Conservation (phyloP, 2,113 vertebrate species). For the Eclectus roratus region DNA sequence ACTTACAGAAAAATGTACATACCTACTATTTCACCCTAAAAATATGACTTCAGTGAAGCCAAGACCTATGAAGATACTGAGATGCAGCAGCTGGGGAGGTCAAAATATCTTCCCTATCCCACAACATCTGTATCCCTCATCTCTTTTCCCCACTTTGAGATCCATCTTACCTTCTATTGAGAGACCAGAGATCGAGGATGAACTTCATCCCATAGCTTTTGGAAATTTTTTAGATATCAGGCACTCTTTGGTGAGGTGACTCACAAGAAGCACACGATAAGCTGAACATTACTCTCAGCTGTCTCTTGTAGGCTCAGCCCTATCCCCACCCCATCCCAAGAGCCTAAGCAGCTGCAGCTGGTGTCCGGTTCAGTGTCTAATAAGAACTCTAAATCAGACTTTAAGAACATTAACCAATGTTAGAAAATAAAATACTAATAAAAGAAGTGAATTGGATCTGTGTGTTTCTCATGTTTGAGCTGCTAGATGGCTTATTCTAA, state of each 20-base stretch:
- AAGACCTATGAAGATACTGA: not conserved
- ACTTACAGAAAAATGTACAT: not conserved
- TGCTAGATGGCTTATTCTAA: not conserved
- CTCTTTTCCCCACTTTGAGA: not conserved
- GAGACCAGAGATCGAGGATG: not conserved
- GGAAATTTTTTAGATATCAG: not conserved
- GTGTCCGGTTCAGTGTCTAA: not conserved
- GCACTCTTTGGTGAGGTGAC: not conserved
- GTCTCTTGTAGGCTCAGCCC: not conserved
- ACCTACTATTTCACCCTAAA: not conserved
- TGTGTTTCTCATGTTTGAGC: not conserved
- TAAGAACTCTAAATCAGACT: not conserved
- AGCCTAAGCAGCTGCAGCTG: not conserved
- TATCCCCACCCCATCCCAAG: not conserved
- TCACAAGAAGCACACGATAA: not conserved
- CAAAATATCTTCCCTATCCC: not conserved
- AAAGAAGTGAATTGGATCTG: not conserved
- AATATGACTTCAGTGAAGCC: not conserved
- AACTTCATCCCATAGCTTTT: not conserved
- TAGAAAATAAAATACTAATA: not conserved
- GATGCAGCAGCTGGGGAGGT: not conserved
- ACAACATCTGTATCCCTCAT: not conserved
- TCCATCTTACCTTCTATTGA: not conserved
- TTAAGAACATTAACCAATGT: not conserved
- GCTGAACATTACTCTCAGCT: not conserved